A percentile compares a stretch with the other conserved stretches of the same genome.
Conservation (phyloP, 2,113 vertebrate species). For the Baryphthengus martii region DNA sequence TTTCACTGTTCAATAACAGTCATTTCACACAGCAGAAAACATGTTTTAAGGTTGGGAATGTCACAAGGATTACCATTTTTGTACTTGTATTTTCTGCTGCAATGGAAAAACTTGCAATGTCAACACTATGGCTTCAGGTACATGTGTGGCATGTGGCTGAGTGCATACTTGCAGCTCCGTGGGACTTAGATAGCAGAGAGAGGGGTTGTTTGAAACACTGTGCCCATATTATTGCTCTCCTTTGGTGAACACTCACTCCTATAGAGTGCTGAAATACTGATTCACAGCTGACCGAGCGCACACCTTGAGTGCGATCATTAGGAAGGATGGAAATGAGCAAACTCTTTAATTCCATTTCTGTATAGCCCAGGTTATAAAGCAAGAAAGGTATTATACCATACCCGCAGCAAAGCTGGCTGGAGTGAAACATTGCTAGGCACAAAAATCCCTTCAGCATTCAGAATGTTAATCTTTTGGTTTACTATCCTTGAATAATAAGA, state of each 20-base stretch:
- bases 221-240: neutral
- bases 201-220: neutral
- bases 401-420: neutral
- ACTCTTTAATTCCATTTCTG: neutral
- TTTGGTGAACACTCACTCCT: neutral
- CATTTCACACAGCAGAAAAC: neutral
- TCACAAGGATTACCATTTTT: neutral
- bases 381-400: neutral
- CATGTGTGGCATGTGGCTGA: neutral
- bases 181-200: neutral
- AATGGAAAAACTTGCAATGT: neutral
- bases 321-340: neutral
- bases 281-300: neutral
- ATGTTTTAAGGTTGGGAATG: neutral
- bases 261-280: neutral
- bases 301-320: neutral
- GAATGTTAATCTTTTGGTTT: neutral
- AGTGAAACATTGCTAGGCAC: neutral
- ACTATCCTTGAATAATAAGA: conserved; percentile 1
- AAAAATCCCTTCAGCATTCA: neutral
- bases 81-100: neutral
- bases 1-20: neutral
- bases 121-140: neutral
- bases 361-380: neutral
- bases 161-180: neutral